Percentiles rank a stretch among this genome's conserved stretches.
phyloP scores from a whole-genome alignment of 1,140 invertebrate species.

The Tetragnatha versicolor region DNA sequence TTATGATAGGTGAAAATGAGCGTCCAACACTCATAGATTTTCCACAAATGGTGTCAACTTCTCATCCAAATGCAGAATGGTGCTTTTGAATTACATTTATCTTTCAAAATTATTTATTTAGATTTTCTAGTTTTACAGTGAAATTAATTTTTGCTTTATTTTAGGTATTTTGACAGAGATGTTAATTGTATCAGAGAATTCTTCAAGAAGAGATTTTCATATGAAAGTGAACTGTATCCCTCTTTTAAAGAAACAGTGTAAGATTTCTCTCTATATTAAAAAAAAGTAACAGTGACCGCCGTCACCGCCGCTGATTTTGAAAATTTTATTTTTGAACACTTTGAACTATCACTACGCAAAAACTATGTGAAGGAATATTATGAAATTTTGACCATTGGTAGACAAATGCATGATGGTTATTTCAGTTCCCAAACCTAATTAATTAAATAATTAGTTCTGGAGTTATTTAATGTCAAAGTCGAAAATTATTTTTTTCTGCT shows the following conservation, averaged over 20 bases:
- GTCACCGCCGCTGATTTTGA: too few species aligned
- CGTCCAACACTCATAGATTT: slow-evolving; percentile 95
- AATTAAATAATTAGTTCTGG: too few species aligned
- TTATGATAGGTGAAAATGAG: slow-evolving; percentile 83
- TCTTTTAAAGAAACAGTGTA: slow-evolving; percentile 79
- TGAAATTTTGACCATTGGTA: too few species aligned
- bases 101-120: neutral
- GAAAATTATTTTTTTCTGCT: too few species aligned
- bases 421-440: too few species aligned
- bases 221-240: slow-evolving; percentile 88
- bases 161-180: slow-evolving; percentile 92
- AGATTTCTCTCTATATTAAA: too few species aligned
- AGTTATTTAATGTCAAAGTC: too few species aligned
- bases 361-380: too few species aligned
- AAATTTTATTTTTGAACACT: too few species aligned
- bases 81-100: slow-evolving; percentile 62
- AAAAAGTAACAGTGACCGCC: too few species aligned
- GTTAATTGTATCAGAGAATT: slow-evolving; percentile 91
- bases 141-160: slow-evolving; percentile 42
- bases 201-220: slow-evolving; percentile 89
- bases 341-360: too few species aligned
- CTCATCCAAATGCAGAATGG: slow-evolving; percentile 90
- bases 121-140: neutral
- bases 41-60: slow-evolving; percentile 98
- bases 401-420: too few species aligned